Percentiles rank a stretch among this genome's conserved stretches.
Conservation (phyloP, 2,113 vertebrate species). For the Holacanthus passer region DNA sequence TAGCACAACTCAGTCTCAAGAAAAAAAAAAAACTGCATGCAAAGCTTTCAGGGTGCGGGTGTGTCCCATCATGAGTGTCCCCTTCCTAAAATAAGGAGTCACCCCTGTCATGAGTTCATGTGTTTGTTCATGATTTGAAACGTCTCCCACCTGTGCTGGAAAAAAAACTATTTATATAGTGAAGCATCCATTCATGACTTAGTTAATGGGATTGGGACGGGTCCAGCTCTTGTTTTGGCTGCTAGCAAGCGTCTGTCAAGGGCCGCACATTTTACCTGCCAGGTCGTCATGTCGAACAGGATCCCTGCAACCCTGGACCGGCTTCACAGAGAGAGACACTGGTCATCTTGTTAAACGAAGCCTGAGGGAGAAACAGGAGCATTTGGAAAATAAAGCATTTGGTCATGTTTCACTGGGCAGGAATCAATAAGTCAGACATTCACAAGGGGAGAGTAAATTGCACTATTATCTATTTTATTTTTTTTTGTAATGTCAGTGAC, state of each 20-base stretch:
- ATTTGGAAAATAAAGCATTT: slow-evolving; percentile 10
- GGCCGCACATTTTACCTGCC: slow-evolving; percentile 45
- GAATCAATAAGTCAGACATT: slow-evolving; percentile 20
- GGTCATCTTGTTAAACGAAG: slow-evolving; percentile 37
- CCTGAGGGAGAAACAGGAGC: background rate
- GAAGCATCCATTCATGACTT: slow-evolving; percentile 58
- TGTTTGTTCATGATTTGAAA: slow-evolving; percentile 38
- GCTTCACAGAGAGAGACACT: slow-evolving; percentile 9
- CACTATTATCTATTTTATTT: background rate
- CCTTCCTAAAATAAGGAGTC: slow-evolving; percentile 17
- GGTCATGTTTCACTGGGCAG: slow-evolving; percentile 1
- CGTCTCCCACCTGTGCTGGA: slow-evolving; percentile 46
- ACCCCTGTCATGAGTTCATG: slow-evolving; percentile 40
- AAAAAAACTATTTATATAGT: slow-evolving; percentile 39
- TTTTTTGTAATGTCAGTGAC: background rate
- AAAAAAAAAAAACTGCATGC: background rate
- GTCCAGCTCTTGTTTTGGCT: slow-evolving; percentile 62
- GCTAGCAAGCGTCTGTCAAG: slow-evolving; percentile 48
- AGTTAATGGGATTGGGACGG: slow-evolving; percentile 52
- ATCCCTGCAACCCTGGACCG: slow-evolving; percentile 1
- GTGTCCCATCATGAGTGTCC: slow-evolving; percentile 12
- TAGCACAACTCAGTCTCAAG: background rate
- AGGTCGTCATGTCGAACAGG: slow-evolving; percentile 32
- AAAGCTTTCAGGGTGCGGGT: slow-evolving; percentile 16
- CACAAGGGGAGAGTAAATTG: background rate